Base-by-base conservation (phyloP, 2,797 vertebrate genomes). In the Girardinus metallicus region DNA sequence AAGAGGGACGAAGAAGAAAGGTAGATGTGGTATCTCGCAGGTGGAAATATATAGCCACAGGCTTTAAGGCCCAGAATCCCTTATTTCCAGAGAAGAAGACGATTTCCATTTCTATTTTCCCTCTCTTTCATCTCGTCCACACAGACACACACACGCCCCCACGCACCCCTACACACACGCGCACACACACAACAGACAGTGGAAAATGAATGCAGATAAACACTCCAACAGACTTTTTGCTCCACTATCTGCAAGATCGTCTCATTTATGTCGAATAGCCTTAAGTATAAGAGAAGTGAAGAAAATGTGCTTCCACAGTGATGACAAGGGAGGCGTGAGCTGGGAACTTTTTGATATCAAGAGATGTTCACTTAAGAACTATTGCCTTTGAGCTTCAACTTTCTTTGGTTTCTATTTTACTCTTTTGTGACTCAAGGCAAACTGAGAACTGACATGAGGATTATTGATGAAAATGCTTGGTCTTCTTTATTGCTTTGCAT, bases 1-100 rank as follows among this genome's bases (percentile, higher is more conserved):
- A 86, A 75, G 81, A 91, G 80, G 26, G 81, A 90, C 79, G 26
- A 74, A 71, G 81, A 49, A 88, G 85, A 84, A 80, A 88, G 47
- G 83, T 73, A 91, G 91, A 92, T 87, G 84, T 68, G 86, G 81
- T 87, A 90, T 90, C 87, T 89, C 86, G 71, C 78, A 88, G 90
- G 89, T 89, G 81, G 85, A 87, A 89, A 91, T 89, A 78, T 74
- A 88, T 87, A 91, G 84, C 60, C 55, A 12, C 60, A 55, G 84
- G 90, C 88, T 92, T 92, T 88, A 85, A 78, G 87, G 84, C 88
- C 82, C 74, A 85, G 93, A 94, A 92, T 91, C 87, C 78, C 26
- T 80, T 23, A 74, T 88, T 92, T 92, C 86, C 80, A 76, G 15
- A 79, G 79, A 71, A 89, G 75, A 92, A 75, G 55, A 83, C 76